Evolutionary conservation across 2,888 invertebrate species (phyloP), one percentile per base, ranked within the genome.

Genomic region (Lydus trimaculatus): DNA sequence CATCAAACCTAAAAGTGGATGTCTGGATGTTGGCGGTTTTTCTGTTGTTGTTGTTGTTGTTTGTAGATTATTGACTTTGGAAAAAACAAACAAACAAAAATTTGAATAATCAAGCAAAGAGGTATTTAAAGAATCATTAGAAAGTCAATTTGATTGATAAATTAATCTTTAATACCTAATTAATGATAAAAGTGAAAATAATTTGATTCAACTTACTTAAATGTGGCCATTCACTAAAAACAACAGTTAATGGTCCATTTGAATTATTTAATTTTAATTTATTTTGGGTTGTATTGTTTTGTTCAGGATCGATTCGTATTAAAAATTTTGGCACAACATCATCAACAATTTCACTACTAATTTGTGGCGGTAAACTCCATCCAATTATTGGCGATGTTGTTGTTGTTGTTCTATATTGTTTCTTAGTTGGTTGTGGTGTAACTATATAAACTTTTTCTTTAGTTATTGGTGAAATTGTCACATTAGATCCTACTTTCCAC

Each of bases 381-480:
- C 79, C 79, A 11, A 79, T 79, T 2, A 80, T 77, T 20, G 52
- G 2, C 25, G 52, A 52, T 15, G 77, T 80, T 23, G 78, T 79
- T 52, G 76, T 77, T 28, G 77, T 79, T 31, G 85, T n/a, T n/a
- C n/a, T n/a, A n/a, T n/a, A 86, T 72, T 17, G n/a, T 7, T 52
- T 52, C 2, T 81, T 84, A 86, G 87, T 87, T 20, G 92, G 89
- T 79, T 92, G 91, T 0, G 95, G 94, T 4, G 95, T 95, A 0
- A 95, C 94, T 0, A 95, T 92, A 76, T 94, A 94, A 0, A 94
- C 89, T 81, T 92, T 92, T 85, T 95, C 94, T 78, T 92, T 91
- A 5, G 92, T 93, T 67, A 90, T 84, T n/a, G 93, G 91, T 13
- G 93, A 92, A 80, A 93, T 91, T 20, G 92, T 90, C 1, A 92